Evolutionary conservation across 2,888 invertebrate species (phyloP), one percentile per base, ranked within the genome.

Genomic region (Agonopterix heracliana): DNA sequence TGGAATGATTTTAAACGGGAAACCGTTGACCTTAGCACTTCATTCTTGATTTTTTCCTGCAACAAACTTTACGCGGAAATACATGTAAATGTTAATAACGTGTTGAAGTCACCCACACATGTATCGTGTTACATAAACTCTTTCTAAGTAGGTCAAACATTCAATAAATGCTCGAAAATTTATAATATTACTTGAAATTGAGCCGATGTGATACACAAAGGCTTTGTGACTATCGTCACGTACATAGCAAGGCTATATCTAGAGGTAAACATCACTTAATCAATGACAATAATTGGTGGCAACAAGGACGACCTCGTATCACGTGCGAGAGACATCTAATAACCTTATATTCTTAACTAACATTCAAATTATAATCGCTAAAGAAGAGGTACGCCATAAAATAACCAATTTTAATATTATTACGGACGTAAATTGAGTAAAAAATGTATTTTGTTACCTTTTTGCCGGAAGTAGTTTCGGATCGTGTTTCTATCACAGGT

Each of bases 121-220:
- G 43, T 57, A 70, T 75, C 68, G 54, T 61, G 64, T 84, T 85
- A 86, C 81, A 84, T 86, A 85, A 84, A 86, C 72, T 59, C 51
- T 45, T 59, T 54, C 49, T 54, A 75, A 67, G 64, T 81, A 78
- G 85, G 84, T 84, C 84, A 81, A 54, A 58, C 47, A 13, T n/a
- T 34, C 13, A 52, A 56, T 53, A 54, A 45, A 44, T 48, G 49
- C 11, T 10, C 41, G 42, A 48, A 43, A 50, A 34, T 60, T 60
- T 59, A 56, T 26, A 26, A 51, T 49, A 56, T 8, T 46, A 35
- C 17, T 54, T 52, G 48, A 48, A 54, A 51, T 47, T 45, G 58
- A 48, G 44, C 51, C 26, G 50, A 47, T 53, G 38, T 34, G 12
- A 10, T 48, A 51, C 51, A 60, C 64, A 64, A 64, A 63, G 66